phyloP scores from a whole-genome alignment of 1,140 invertebrate genomes.

The Halyomorpha halys region DNA sequence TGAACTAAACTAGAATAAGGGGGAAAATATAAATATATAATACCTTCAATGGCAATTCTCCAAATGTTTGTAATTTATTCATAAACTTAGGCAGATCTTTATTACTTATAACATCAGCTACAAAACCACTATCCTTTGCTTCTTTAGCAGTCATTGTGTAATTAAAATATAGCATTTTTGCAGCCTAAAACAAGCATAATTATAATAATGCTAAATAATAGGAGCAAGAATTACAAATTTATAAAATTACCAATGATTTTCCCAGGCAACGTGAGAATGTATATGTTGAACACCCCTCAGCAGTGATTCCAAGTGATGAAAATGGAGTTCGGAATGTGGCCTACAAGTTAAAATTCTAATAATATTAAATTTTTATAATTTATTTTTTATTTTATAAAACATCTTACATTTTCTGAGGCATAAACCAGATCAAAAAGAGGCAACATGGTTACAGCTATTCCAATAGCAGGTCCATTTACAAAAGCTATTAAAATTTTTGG shows the following conservation, averaged over 20 bases:
- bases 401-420: constrained; percentile 56
- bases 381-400: constrained; percentile 32
- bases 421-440: constrained; percentile 82
- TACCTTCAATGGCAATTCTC: constrained; percentile 13
- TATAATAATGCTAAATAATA: neutral
- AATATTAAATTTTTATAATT: constrained; percentile 27
- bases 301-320: constrained; percentile 59
- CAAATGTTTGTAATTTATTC: neutral
- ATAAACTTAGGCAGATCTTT: neutral
- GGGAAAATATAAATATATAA: neutral
- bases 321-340: constrained; percentile 84
- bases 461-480: constrained; percentile 90
- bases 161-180: constrained; percentile 49
- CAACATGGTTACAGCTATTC: constrained; percentile 72
- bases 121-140: constrained; percentile 58
- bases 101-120: constrained; percentile 48
- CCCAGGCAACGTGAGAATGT: constrained; percentile 77
- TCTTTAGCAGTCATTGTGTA: constrained; percentile 65
- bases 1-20: too few species aligned
- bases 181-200: constrained; percentile 47
- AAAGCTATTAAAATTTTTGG: constrained; percentile 80
- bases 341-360: constrained; percentile 37
- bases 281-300: constrained; percentile 76
- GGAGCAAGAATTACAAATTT: neutral
- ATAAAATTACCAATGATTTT: constrained; percentile 47